Base-by-base conservation (phyloP, 2,113 vertebrate species). In the Progne subis region DNA sequence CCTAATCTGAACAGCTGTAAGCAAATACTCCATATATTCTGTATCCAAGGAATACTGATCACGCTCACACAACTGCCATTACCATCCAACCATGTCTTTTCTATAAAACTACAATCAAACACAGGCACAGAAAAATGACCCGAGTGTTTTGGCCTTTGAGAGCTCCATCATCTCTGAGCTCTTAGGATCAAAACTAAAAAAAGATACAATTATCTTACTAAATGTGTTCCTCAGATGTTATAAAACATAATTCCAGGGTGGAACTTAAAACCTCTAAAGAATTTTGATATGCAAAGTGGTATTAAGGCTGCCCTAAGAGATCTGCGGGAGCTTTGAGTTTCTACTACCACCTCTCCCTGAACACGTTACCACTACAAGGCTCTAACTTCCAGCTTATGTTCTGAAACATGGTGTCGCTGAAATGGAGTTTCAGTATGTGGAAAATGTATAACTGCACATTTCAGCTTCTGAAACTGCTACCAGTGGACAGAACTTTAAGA, bases 161-260 rank as follows among this genome's bases (percentile, higher is more conserved):
- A 92, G 68, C 64, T 84, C 57, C 68, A 82, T 78, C 64, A 77
- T 75, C 56, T 86, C 86, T 26, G 28, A 81, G 69, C 41, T 87
- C 81, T 71, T 53, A 64, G 14, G 44, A 89, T 79, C 77, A 84
- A 91, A 88, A 91, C 34, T 20, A 67, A 88, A 87, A 61, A 53
- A 93, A 39, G 43, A 90, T 31, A 83, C 43, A 81, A 94, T 90
- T 88, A 86, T 92, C 76, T 92, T 60, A 68, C 44, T 78, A 71
- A 87, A 82, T 68, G 49, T 29, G 8, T 17, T 94, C 68, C 74
- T 97, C 69, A 81, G 91, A 92, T 82, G 49, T 72, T 76, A 72
- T 53, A 74, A 85, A 93, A 90, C 34, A 90, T 44, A 87, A 79
- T 85, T 85, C 57, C 44, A 46, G 60, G 37, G 37, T 26, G 37